Base-by-base conservation (phyloP, 2,797 vertebrate species). In the Xerus rutilus region DNA sequence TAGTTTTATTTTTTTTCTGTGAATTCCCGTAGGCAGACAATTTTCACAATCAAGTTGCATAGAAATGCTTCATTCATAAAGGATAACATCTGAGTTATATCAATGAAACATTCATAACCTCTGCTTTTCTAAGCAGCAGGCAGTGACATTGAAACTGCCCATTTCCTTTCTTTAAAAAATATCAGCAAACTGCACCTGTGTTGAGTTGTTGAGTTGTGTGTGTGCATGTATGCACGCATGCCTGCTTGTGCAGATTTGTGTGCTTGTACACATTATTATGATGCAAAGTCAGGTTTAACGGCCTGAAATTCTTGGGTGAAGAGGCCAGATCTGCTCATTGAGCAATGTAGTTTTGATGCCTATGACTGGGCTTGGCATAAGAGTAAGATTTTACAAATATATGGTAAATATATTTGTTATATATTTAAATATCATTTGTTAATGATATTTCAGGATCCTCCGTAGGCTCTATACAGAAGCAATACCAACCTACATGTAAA, bases 71-170 rank as follows among this genome's bases (percentile, higher is more conserved):
- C 96, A 93, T 97, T 70, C 97, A 95, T 85, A 93, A 97, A 96
- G 67, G 12, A 52, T 87, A 91, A 67, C 84, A 21, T 96, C 96
- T 96, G 95, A 98, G 94, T 94, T 82, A 4, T 92, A 97, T 79
- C 84, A 97, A 95, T 95, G 97, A 98, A 98, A 97, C 62, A 87
- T 97, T 96, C 97, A 97, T 91, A 91, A 96, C 78, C 92, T 5
- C 0, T 97, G 91, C 65, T 93, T 98, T 83, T 96, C 82, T 91
- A 90, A 95, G 92, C 78, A 97, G 64, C 57, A 97, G 93, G 96
- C 72, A 86, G 18, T 91, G 9, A 25, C 35, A 85, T 92, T 91
- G 62, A 73, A 90, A 84, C 47, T 81, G 32, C 49, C 54, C 76
- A 82, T 57, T 95, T 97, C 74, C 97, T 96, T 89, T 88, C 73